Evolutionary conservation across 2,888 invertebrate species (phyloP).

Genomic region (Drosophila kanekoi): DNA sequence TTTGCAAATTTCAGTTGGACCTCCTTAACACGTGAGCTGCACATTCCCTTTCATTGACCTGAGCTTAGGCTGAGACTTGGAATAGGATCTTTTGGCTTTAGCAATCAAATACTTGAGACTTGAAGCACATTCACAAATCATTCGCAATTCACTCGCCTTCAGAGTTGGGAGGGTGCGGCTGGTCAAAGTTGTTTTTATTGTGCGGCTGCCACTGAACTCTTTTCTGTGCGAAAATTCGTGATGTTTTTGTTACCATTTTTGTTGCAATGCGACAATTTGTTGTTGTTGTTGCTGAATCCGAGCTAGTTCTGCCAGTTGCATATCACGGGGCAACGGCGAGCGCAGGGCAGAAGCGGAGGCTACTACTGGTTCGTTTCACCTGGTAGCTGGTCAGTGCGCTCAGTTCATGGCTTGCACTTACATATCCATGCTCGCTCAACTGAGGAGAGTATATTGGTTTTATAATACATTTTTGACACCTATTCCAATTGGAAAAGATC

Average conservation of each 20-base stretch:
- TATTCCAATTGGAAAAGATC: too few relatives aligned
- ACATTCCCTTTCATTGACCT: conserved; percentile 5
- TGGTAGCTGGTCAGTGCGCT: conserved; percentile 39
- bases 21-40: not conserved
- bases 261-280: conserved; percentile 60
- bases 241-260: conserved; percentile 51
- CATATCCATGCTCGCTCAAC: not conserved
- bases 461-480: too few relatives aligned
- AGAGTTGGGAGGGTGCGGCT: conserved; percentile 25
- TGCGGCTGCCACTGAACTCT: conserved; percentile 44
- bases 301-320: conserved; percentile 64
- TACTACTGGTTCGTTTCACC: conserved; percentile 44
- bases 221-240: conserved; percentile 12
- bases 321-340: not conserved
- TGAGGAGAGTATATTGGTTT: conserved; percentile 2
- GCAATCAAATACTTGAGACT: not conserved
- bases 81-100: not conserved
- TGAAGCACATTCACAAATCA: conserved; percentile 19
- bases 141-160: conserved; percentile 26
- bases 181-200: conserved; percentile 4
- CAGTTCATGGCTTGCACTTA: conserved; percentile 24
- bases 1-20: too few relatives aligned
- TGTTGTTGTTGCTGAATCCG: conserved; percentile 25
- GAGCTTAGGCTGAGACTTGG: not conserved
- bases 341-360: not conserved